phyloP scores from a whole-genome alignment of 2,797 vertebrate genomes.

The Leucoraja ocellata region DNA sequence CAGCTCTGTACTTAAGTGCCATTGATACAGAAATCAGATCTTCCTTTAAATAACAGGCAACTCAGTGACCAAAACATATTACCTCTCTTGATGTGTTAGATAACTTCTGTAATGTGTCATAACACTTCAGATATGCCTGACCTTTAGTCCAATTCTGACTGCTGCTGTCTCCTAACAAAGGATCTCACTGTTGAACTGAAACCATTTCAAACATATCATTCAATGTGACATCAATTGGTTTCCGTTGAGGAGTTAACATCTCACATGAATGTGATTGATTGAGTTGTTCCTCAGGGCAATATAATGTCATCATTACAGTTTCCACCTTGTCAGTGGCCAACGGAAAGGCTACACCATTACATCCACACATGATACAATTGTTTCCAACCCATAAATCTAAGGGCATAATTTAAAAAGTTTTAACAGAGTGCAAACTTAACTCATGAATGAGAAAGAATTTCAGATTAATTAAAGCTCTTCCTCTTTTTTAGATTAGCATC shows the following conservation, averaged over 20 bases:
- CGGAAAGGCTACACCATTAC: background rate
- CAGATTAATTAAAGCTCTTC: background rate
- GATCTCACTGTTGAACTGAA: background rate
- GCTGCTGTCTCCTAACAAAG: slow-evolving; percentile 2
- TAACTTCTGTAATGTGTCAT: background rate
- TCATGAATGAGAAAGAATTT: background rate
- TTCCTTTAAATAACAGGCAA: background rate
- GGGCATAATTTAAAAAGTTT: background rate
- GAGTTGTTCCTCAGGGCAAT: background rate
- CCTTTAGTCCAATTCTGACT: background rate
- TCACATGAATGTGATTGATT: slow-evolving; percentile 7
- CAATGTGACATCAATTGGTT: slow-evolving; percentile 3
- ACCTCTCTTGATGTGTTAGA: background rate
- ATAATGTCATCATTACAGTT: slow-evolving; percentile 15
- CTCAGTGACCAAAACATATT: background rate
- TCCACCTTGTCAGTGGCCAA: background rate
- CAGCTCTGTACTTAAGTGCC: background rate
- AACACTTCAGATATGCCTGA: slow-evolving; percentile 19
- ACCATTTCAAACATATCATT: slow-evolving; percentile 11
- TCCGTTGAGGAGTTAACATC: slow-evolving; percentile 14
- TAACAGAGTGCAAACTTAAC: background rate
- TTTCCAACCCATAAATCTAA: too few relatives aligned
- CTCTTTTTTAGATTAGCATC: background rate
- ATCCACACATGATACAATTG: background rate
- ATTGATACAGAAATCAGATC: background rate